Conservation (phyloP, 2,113 vertebrate genomes). For the Sinocyclocheilus anophthalmus region DNA sequence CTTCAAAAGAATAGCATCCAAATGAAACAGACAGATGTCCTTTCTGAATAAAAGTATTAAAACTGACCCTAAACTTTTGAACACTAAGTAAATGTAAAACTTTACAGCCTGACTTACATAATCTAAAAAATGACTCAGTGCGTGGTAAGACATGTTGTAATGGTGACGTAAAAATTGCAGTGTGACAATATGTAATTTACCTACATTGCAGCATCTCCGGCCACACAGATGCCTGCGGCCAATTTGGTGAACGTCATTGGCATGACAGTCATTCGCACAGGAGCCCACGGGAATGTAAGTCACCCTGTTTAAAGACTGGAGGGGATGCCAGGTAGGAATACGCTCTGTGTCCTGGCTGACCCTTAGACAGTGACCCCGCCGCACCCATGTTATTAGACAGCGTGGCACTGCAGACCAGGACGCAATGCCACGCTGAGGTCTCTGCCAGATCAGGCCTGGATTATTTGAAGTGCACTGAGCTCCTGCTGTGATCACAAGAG, state of each 20-base stretch:
- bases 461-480: conserved; percentile 42
- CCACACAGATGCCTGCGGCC: not conserved
- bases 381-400: not conserved
- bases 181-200: not conserved
- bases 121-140: not conserved
- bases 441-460: conserved; percentile 43
- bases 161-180: not conserved
- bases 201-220: not conserved
- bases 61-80: not conserved
- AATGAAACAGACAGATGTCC: not conserved
- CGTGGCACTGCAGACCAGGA: not conserved
- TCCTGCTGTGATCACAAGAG: conserved; percentile 24
- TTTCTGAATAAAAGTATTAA: too few relatives aligned
- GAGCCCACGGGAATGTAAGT: not conserved
- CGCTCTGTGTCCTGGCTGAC: not conserved
- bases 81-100: not conserved
- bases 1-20: not conserved
- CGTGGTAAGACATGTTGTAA: not conserved
- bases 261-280: not conserved
- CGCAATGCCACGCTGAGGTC: conserved; percentile 34
- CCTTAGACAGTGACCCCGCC: not conserved
- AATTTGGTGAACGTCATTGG: not conserved
- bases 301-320: not conserved
- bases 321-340: not conserved
- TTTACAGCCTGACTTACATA: not conserved